Evolutionary conservation across 2,113 vertebrate genomes (phyloP), one percentile per base, ranked within the genome.

Genomic region (Lepus americanus): DNA sequence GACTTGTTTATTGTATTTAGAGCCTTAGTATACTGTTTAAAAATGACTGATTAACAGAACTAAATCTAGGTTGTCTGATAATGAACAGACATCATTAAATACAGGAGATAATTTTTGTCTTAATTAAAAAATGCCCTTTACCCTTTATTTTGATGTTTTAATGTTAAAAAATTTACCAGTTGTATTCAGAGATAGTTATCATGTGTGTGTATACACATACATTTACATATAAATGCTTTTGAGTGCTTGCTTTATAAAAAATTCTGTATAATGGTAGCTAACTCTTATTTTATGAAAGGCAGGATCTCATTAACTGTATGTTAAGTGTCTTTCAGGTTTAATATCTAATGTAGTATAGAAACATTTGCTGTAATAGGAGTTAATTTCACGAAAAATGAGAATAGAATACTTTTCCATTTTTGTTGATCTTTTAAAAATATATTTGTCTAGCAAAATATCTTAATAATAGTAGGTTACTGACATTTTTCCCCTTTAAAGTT

Each of bases 121-220:
- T 55, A 86, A 36, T 76, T 88, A 74, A 64, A 83, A 90, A 31
- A n/a, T 79, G 0, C 10, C n/a, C 12, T 7, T 39, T 5, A 25
- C 5, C 49, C 88, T 95, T 90, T 86, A 16, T 90, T 79, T 84
- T 95, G 9, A 25, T 94, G 61, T 55, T 95, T 94, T 87, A 87
- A 64, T 83, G 55, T 86, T 94, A 95, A 86, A 93, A n/a, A 6
- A 64, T 55, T 53, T 83, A 39, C 1, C 90, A 0, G 59, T 92
- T 5, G 9, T 90, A 72, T 59, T 83, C 20, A 92, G 67, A 89
- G n/a, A 44, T 13, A 63, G 31, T 17, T 72, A 22, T 70, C 25
- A 67, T 81, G 67, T 94, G 4, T 53, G 6, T 79, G 3, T 44
- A 12, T 80, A n/a, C n/a, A 29, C 17, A 59, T 59, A 59, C 19